These are phyloP conservation scores for Engystomops pustulosus DNA, from an alignment of 2,113 vertebrate genomes.

Conservation along the genomic window DNA sequence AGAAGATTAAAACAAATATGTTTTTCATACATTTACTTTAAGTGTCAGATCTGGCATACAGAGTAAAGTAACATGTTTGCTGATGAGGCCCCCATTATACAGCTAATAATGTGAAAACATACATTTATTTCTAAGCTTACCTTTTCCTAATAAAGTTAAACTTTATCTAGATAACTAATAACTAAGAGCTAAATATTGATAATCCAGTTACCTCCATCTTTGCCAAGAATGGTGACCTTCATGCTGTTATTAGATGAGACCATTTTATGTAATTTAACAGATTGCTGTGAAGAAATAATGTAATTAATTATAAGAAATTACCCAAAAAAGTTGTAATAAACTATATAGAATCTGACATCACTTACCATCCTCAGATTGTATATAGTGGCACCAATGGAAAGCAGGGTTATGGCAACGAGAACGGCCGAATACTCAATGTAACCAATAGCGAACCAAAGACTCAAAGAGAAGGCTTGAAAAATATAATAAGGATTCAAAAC, in stretches of 20 bases:
- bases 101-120: too few species aligned
- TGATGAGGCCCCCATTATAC: too few species aligned
- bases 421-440: slow-evolving; percentile 76
- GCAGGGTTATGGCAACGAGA: slow-evolving; percentile 77
- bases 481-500: slow-evolving; percentile 81
- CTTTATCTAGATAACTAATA: too few species aligned
- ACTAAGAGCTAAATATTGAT: too few species aligned
- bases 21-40: too few species aligned
- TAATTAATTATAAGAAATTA: too few species aligned
- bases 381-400: slow-evolving; percentile 73
- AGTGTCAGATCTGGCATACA: too few species aligned
- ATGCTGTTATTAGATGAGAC: slow-evolving; percentile 76
- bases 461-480: slow-evolving; percentile 80
- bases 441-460: slow-evolving; percentile 78
- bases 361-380: slow-evolving; percentile 78
- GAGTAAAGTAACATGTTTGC: too few species aligned
- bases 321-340: too few species aligned
- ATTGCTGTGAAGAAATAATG: slow-evolving; percentile 74
- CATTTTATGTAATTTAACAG: slow-evolving; percentile 76
- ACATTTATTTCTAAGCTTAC: too few species aligned
- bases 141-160: too few species aligned
- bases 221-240: slow-evolving; percentile 72
- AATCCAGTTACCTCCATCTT: slow-evolving; percentile 71
- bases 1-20: too few species aligned
- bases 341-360: neutral